Evolutionary conservation across 1,140 invertebrate species (phyloP).

Genomic region (Ptiloglossa arizonensis): DNA sequence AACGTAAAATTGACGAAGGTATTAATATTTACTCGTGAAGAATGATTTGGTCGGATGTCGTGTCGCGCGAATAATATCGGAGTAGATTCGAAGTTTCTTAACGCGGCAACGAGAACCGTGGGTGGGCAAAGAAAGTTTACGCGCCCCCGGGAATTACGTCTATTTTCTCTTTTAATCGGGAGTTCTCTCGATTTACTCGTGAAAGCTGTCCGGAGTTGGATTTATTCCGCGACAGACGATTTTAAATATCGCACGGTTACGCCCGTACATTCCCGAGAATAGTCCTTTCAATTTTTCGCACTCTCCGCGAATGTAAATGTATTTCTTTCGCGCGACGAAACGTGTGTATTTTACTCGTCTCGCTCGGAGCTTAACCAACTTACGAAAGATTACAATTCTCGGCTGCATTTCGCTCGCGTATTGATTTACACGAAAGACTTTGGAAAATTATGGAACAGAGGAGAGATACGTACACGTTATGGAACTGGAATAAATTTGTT

Average conservation of each 20-base stretch:
- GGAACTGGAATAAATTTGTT: too few relatives aligned
- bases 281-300: not conserved
- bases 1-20: too few relatives aligned
- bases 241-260: conserved; percentile 14
- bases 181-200: not conserved
- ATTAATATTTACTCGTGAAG: not conserved
- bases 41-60: not conserved
- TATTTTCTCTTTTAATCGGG: conserved; percentile 7
- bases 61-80: not conserved
- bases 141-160: not conserved
- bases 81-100: not conserved
- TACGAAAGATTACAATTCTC: too few relatives aligned
- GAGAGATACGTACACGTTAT: too few relatives aligned
- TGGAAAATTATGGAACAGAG: too few relatives aligned
- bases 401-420: too few relatives aligned
- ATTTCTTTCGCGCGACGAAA: not conserved
- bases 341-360: too few relatives aligned
- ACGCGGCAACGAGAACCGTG: not conserved
- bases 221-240: not conserved
- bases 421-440: too few relatives aligned
- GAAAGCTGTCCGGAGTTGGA: too few relatives aligned
- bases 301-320: not conserved
- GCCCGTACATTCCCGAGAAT: not conserved
- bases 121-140: not conserved
- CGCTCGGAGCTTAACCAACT: too few relatives aligned